Base-by-base conservation (phyloP, 2,888 invertebrate genomes). In the Spodoptera picta region DNA sequence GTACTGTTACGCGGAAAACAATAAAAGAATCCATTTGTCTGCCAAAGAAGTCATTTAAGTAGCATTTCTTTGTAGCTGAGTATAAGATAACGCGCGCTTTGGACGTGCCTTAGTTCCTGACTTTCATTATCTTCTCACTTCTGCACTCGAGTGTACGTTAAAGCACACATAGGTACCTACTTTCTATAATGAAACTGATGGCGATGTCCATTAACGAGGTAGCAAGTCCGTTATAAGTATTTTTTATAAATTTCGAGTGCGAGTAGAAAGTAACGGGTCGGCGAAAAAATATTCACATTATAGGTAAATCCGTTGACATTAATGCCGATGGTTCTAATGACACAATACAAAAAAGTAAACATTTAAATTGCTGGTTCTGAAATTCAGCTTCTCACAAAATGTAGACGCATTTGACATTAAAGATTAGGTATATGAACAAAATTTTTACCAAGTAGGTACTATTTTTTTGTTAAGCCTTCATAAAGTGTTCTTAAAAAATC, bases 171-270 rank as follows among this genome's bases (percentile, higher is more conserved):
- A 36, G 36, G 36, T 36, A 36, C 36, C 36, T 36, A 60, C 63
- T 78, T 75, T 75, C 79, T 70, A 75, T 60, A 73, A 51, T 69
- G 54, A 65, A 60, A 59, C 11, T 75, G 67, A 73, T 73, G 70
- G 60, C 55, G 23, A 47, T 54, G 59, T 53, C 53, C 73, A 77
- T 69, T 76, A 75, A 61, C 44, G 12, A 57, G 46, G 31, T 19
- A 31, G 44, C 46, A 14, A 48, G 43, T 59, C 79, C 74, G 79
- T 79, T 78, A 78, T 77, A 69, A 70, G 67, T 59, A 56, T 75
- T 81, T 72, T 81, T 69, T 80, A 55, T 64, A 57, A 71, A 72
- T 77, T 76, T 63, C 70, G 55, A 60, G 46, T 54, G 50, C 45
- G 49, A 43, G 58, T 65, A 63, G 75, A 79, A 76, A 79, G 77